Base-by-base conservation (phyloP, 2,113 vertebrate species). In the Solea senegalensis region DNA sequence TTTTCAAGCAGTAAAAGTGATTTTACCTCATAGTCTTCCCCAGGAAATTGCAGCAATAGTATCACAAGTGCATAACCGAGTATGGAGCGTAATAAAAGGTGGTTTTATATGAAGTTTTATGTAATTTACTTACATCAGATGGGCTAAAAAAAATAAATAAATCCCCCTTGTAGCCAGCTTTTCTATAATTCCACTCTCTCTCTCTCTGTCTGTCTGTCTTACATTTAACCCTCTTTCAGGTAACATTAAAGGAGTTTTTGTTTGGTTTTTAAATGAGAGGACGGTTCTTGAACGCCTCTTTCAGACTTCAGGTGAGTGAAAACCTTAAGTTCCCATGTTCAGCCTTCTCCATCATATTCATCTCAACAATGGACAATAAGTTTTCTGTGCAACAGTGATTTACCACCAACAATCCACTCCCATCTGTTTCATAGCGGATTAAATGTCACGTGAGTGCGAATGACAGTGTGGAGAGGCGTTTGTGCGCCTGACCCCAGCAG, bases 401-500 rank as follows among this genome's bases (percentile, higher is more conserved):
- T 1, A 27, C 57, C 5, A 60, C 45, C 46, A 4, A 45, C 45
- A 34, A 34, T 34, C 34, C 34, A 6, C 34, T 34, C 1, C 8
- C 54, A 59, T 54, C 5, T 43, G 59, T 39, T 61, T 39, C 11
- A 52, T 8, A 28, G 61, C 2, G 41, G 41, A 68, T 66, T 48
- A 65, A 5, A 27, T 21, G 70, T 27, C 21, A 27, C 21, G 52
- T 55, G 67, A 63, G 26, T 27, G 63, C 56, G 63, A 57, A 13
- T 52, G 69, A 55, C 70, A 1, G 13, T 48, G 34, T 52, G 14
- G 59, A 51, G 72, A 65, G 62, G 59, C 34, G 46, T 27, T 39
- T 46, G 52, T 43, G 68, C 34, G 7, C 11, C 27, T 28, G 76
- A 75, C 72, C 57, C 40, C 51, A 60, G 8, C 51, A 60, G 8